Percentiles rank a stretch among this genome's conserved stretches.
Evolutionary conservation across 1,140 invertebrate genomes (phyloP).

Genomic region (Hylaeus anthracinus): DNA sequence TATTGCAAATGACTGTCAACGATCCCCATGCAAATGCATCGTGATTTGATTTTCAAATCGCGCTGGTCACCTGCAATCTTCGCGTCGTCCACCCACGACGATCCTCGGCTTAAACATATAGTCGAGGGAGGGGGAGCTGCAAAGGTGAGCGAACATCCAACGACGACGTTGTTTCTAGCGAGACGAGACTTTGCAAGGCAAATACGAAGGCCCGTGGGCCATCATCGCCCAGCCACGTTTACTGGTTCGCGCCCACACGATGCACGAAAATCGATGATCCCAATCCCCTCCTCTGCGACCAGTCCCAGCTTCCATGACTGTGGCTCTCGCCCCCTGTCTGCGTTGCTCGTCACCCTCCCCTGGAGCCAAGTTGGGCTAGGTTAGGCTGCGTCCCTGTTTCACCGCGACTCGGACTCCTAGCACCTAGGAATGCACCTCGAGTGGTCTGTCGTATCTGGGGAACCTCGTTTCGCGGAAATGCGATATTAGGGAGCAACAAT

Average conservation of each 20-base stretch:
- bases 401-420: neutral
- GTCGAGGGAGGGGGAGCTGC: neutral
- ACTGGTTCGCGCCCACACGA: conserved; percentile 50
- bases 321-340: neutral
- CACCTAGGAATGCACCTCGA: neutral
- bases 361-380: conserved; percentile 50
- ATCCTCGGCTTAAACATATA: neutral
- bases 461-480: neutral
- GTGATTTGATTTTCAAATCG: conserved; percentile 24
- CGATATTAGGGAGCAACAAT: too few species aligned
- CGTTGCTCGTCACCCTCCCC: conserved; percentile 22
- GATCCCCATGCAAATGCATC: neutral
- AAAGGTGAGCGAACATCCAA: neutral
- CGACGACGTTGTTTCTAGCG: neutral
- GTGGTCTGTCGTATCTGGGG: too few species aligned
- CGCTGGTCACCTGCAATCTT: conserved; percentile 17
- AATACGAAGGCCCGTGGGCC: conserved; percentile 22
- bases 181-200: conserved; percentile 33
- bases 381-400: conserved; percentile 35
- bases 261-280: conserved; percentile 58
- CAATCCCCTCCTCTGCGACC: neutral
- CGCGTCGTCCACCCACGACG: neutral
- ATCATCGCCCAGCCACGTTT: conserved; percentile 6
- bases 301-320: conserved; percentile 5
- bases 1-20: too few species aligned